Evolutionary conservation across 2,113 vertebrate species (phyloP).

Genomic region (Equus quagga): DNA sequence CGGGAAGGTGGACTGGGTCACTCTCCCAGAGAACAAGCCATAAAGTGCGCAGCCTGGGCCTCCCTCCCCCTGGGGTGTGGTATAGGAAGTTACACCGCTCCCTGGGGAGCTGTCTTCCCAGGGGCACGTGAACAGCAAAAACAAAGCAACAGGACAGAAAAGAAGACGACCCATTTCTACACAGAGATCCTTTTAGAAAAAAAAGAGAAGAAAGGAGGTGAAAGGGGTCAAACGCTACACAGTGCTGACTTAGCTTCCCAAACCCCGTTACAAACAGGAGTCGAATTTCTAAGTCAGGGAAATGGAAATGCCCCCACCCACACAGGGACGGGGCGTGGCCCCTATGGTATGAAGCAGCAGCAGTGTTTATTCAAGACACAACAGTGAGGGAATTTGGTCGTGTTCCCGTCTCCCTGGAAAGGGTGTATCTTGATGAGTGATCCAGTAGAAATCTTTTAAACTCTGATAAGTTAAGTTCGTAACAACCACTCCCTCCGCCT

Average conservation of each 20-base stretch:
- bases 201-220: background rate
- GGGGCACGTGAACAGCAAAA: background rate
- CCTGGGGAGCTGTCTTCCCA: background rate
- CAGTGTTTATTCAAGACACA: constrained; percentile 70
- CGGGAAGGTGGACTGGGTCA: accelerated
- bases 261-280: background rate
- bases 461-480: constrained; percentile 53
- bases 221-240: background rate
- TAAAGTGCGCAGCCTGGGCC: background rate
- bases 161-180: background rate
- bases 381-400: background rate
- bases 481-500: background rate
- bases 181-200: constrained; percentile 43
- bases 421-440: constrained; percentile 54
- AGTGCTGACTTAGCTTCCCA: background rate
- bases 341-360: constrained; percentile 54
- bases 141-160: background rate
- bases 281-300: background rate
- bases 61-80: background rate
- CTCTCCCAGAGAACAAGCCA: background rate
- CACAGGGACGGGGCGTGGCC: constrained; percentile 27
- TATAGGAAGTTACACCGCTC: background rate
- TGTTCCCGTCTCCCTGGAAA: constrained; percentile 18
- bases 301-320: background rate
- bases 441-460: constrained; percentile 69